phyloP scores from a whole-genome alignment of 2,888 invertebrate genomes.

The Acanthosepion lycidas region DNA sequence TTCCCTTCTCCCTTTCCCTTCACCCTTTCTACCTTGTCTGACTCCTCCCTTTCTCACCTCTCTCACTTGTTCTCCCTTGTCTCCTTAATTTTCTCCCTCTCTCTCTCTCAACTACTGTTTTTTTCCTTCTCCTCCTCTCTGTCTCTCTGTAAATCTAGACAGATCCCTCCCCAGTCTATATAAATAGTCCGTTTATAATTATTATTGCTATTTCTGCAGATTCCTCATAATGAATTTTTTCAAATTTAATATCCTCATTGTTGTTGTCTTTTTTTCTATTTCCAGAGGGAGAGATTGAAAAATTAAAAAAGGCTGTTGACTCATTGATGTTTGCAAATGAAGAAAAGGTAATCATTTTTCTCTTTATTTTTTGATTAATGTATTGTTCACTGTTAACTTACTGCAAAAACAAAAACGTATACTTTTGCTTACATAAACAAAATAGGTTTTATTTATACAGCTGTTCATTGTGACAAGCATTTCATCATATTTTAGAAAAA shows the following conservation, averaged over 20 bases:
- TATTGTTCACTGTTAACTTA: not conserved
- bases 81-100: too few species aligned
- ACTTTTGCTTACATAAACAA: too few species aligned
- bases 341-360: slow-evolving; percentile 73
- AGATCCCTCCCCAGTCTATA: not conserved
- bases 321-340: slow-evolving; percentile 76
- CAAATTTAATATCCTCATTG: not conserved
- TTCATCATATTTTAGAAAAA: too few species aligned
- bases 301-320: slow-evolving; percentile 76
- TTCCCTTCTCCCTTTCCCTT: too few species aligned
- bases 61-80: not conserved
- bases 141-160: not conserved
- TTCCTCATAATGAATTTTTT: not conserved
- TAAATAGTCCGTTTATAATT: not conserved
- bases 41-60: not conserved
- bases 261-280: slow-evolving; percentile 51
- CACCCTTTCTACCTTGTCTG: too few species aligned
- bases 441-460: too few species aligned
- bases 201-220: not conserved
- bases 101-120: not conserved
- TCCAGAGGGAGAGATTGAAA: slow-evolving; percentile 76
- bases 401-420: too few species aligned
- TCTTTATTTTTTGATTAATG: not conserved
- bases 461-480: too few species aligned
- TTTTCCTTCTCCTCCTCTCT: not conserved